A percentile compares a stretch with the other conserved stretches of the same genome.
phyloP scores from a whole-genome alignment of 2,888 invertebrate genomes.

The Pyralis farinalis region DNA sequence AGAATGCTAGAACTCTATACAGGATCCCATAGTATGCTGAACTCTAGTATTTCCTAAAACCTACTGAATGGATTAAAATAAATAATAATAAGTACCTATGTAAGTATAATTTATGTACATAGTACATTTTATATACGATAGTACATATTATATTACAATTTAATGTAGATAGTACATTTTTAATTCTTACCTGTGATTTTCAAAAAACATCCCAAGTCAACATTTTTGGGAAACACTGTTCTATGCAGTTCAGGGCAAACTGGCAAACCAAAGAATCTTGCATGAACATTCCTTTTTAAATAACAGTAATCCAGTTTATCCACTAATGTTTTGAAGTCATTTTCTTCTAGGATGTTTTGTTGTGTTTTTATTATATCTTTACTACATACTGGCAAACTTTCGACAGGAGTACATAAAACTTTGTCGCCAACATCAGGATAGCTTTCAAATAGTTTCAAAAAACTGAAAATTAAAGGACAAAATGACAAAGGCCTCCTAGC shows the following conservation, averaged over 20 bases:
- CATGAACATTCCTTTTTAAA: conserved; percentile 84
- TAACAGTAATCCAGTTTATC: conserved; percentile 46
- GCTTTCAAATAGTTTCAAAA: conserved; percentile 85
- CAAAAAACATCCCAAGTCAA: conserved; percentile 86
- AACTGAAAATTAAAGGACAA: conserved; percentile 69
- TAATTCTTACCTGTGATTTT: conserved; percentile 83
- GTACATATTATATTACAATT: too few species aligned
- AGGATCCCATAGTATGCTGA: too few species aligned
- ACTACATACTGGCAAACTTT: conserved; percentile 84
- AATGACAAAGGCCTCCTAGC: too few species aligned
- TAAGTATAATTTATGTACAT: too few species aligned
- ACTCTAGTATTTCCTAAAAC: too few species aligned
- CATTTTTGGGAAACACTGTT: conserved; percentile 84
- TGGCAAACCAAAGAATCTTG: conserved; percentile 84
- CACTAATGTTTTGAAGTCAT: conserved; percentile 48
- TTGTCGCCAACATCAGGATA: conserved; percentile 84
- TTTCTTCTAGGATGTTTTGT: conserved; percentile 68
- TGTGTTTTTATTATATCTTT: conserved; percentile 82
- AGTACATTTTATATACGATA: too few species aligned
- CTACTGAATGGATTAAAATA: too few species aligned
- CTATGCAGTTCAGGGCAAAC: conserved; percentile 85
- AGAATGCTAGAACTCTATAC: too few species aligned
- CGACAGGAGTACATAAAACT: conserved; percentile 83
- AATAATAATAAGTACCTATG: too few species aligned
- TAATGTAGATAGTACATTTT: too few species aligned